phyloP scores from a whole-genome alignment of 2,888 invertebrate genomes.

The Macaria notata region DNA sequence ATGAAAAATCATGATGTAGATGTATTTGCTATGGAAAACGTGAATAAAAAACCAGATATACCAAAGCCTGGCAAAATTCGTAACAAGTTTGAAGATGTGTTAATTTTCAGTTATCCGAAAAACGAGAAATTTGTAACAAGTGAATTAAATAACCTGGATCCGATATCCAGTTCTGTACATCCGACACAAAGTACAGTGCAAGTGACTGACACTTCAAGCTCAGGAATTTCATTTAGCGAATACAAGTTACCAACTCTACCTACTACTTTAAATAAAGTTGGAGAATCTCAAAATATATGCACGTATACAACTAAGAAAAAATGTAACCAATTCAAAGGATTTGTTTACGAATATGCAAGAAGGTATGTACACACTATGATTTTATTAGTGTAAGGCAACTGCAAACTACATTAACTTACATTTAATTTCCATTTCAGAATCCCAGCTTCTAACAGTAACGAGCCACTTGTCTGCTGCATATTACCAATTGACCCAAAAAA shows the following conservation, averaged over 20 bases:
- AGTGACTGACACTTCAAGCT: constrained; percentile 12
- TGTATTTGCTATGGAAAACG: constrained; percentile 4
- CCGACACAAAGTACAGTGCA: neutral
- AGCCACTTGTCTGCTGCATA: constrained; percentile 53
- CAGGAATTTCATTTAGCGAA: constrained; percentile 12
- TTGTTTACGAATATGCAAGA: constrained; percentile 42
- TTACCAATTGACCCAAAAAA: constrained; percentile 42
- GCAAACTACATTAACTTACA: neutral
- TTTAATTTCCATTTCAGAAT: constrained; percentile 32
- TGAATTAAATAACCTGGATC: constrained; percentile 11
- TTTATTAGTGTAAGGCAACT: neutral
- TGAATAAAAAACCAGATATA: constrained; percentile 7
- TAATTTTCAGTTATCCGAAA: constrained; percentile 30
- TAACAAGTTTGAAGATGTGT: constrained; percentile 24
- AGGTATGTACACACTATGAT: constrained; percentile 18
- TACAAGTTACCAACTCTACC: constrained; percentile 10
- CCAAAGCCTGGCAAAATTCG: constrained; percentile 11
- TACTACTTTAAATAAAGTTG: constrained; percentile 14
- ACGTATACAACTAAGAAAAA: constrained; percentile 51
- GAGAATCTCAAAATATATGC: constrained; percentile 30
- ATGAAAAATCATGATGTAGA: constrained; percentile 8
- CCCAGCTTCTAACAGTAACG: constrained; percentile 27
- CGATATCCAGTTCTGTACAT: constrained; percentile 2
- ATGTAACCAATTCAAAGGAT: constrained; percentile 52
- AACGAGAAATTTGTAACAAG: constrained; percentile 17